Base-by-base conservation (phyloP, 2,888 invertebrate genomes). In the Pristionchus fissidentatus region DNA sequence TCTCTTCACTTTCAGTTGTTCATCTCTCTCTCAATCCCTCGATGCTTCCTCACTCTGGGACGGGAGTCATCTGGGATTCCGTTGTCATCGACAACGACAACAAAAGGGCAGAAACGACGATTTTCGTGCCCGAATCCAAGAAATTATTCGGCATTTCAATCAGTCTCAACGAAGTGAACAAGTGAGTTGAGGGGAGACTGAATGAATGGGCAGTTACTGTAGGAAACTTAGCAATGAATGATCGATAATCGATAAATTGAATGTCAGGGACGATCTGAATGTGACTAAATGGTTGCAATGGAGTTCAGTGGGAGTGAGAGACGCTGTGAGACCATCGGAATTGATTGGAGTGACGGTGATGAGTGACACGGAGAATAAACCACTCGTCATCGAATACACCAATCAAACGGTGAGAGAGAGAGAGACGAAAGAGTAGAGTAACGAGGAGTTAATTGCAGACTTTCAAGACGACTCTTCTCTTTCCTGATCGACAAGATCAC, bases 401-500 rank as follows among this genome's bases (percentile, higher is more conserved):
- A 41, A 70, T 26, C n/a, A 70, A 26, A 70, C 70, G 22, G 70
- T 70, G 10, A 41, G 70, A 3, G 57, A 29, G 57, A 60, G 7
- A 32, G 35, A 29, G 60, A 32, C 29, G 1, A 19, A 62, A 62
- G 13, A 62, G 19, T 62, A 19, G 15, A 35, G 7, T 32, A 19
- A 38, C 3, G 26, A 38, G 22, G 8, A 38, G 55, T 15, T 4
- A 55, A 43, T 70, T 70, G 0, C 70, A 70, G 70, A 8, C 38
- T 8, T 70, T 70, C 26, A 32, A 15, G 13, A n/a, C 15, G 13
- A 22, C 26, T 1, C 26, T 70, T 1, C 41, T 70, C 26, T 70
- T 70, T 19, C 70, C 70, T 26, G 70, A 70, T 26, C 22, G 70
- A 41, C n/a, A 41, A 26, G 70, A 70, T 70, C 70, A 41, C 70